A percentile compares a stretch with the other conserved stretches of the same genome.
These are phyloP conservation scores for Chinchilla lanigera DNA, from an alignment of 2,113 vertebrate species.

Conservation along the genomic window DNA sequence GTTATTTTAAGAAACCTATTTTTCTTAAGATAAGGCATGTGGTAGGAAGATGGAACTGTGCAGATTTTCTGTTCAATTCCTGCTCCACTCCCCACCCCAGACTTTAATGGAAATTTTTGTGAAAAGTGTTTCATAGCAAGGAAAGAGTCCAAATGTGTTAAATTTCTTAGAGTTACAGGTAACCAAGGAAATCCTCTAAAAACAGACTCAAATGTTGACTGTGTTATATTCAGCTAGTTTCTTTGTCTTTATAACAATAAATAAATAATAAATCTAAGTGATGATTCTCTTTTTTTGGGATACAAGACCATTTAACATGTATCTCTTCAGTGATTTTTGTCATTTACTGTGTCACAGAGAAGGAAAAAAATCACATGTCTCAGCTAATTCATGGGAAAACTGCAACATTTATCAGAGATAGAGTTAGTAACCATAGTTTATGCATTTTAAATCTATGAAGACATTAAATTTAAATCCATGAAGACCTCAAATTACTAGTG, in stretches of 20 bases:
- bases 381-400: background rate
- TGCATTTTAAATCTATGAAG: background rate
- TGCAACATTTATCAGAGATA: background rate
- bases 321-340: background rate
- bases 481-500: background rate
- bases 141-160: conserved; percentile 36
- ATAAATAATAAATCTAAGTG: conserved; percentile 32
- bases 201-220: conserved; percentile 48
- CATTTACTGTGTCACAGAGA: conserved; percentile 1
- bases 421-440: background rate
- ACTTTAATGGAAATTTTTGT: conserved; percentile 19
- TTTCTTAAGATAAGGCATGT: conserved; percentile 3
- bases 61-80: background rate
- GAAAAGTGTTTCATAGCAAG: conserved; percentile 67
- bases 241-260: conserved; percentile 13
- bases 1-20: conserved; percentile 17
- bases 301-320: background rate
- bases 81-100: background rate
- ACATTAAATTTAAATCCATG: no score
- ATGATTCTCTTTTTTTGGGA: background rate
- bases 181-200: conserved; percentile 54
- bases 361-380: background rate
- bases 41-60: background rate
- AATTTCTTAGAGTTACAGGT: conserved; percentile 54
- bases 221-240: conserved; percentile 42